phyloP scores from a whole-genome alignment of 2,113 vertebrate genomes.

The Oryzias celebensis region DNA sequence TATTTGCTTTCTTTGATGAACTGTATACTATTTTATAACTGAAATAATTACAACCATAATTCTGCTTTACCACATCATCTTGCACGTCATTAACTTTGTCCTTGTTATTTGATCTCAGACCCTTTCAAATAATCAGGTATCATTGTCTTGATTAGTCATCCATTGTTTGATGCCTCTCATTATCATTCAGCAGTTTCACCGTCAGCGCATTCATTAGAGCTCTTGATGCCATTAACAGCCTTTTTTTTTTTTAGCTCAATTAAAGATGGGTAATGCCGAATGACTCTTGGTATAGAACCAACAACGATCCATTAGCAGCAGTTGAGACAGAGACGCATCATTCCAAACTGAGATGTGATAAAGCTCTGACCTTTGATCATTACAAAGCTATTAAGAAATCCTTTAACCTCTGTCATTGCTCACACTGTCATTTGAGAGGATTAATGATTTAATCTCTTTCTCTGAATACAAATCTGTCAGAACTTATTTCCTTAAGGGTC shows the following conservation, averaged over 20 bases:
- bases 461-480: too few relatives aligned
- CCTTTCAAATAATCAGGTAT: conserved; percentile 29
- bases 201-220: conserved; percentile 52
- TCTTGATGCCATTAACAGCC: conserved; percentile 64
- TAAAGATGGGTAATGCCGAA: conserved; percentile 55
- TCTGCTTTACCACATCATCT: neutral
- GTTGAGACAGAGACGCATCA: conserved; percentile 6
- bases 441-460: too few relatives aligned
- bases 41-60: conserved; percentile 5
- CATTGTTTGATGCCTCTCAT: conserved; percentile 54
- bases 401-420: too few relatives aligned
- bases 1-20: too few relatives aligned
- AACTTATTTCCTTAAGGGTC: too few relatives aligned
- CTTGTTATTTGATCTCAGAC: conserved; percentile 30
- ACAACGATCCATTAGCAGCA: conserved; percentile 14
- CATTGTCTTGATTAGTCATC: conserved; percentile 37
- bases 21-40: conserved; percentile 4
- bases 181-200: conserved; percentile 37
- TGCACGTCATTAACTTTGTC: conserved; percentile 20
- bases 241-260: conserved; percentile 71
- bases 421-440: too few relatives aligned
- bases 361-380: conserved; percentile 12
- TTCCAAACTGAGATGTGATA: conserved; percentile 1
- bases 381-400: neutral
- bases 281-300: conserved; percentile 43